phyloP scores from a whole-genome alignment of 2,113 vertebrate genomes.

The Dendropsophus ebraccatus region DNA sequence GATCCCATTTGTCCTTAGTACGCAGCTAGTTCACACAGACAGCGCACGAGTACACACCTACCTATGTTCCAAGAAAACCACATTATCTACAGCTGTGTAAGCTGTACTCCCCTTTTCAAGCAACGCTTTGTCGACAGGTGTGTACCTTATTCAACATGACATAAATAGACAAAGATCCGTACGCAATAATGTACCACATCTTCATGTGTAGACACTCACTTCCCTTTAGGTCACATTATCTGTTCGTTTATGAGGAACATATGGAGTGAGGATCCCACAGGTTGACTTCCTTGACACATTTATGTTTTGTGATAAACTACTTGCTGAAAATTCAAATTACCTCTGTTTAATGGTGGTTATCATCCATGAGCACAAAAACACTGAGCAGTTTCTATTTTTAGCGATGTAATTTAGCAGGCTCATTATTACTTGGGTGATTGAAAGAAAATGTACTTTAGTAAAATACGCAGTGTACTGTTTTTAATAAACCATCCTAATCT shows the following conservation, averaged over 20 bases:
- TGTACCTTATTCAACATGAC: not conserved
- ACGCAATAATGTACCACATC: not conserved
- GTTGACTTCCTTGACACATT: constrained; percentile 40
- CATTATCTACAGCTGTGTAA: too few species aligned
- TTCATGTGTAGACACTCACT: not conserved
- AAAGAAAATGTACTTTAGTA: not conserved
- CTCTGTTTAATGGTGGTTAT: constrained; percentile 34
- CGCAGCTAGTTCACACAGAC: too few species aligned
- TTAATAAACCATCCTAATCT: not conserved
- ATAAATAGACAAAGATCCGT: constrained; percentile 10
- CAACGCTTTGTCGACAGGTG: not conserved
- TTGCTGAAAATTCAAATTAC: constrained; percentile 33
- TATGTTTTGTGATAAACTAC: constrained; percentile 33
- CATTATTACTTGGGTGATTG: constrained; percentile 4
- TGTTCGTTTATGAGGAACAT: constrained; percentile 34
- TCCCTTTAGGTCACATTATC: constrained; percentile 37
- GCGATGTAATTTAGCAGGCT: not conserved
- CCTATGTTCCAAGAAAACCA: too few species aligned
- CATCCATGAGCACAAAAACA: not conserved
- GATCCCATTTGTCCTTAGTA: too few species aligned
- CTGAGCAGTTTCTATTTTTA: constrained; percentile 1
- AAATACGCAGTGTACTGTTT: not conserved
- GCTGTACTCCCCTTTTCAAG: not conserved
- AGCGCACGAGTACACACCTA: too few species aligned
- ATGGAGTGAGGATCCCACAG: constrained; percentile 35